These are phyloP conservation scores for Scaptomyza montana DNA, from an alignment of 1,140 invertebrate genomes.

Conservation along the genomic window DNA sequence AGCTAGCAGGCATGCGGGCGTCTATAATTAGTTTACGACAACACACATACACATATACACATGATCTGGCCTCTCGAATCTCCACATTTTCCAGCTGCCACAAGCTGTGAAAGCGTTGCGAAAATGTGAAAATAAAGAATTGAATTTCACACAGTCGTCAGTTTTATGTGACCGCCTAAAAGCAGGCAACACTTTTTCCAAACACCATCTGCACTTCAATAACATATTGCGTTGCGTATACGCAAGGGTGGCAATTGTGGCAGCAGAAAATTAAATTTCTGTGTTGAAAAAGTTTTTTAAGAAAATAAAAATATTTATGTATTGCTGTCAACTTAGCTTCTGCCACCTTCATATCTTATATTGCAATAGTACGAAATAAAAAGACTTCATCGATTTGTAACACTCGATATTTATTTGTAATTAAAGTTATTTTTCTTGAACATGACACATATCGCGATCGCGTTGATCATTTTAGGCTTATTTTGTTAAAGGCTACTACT, in stretches of 20 bases:
- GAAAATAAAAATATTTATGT: too few species aligned
- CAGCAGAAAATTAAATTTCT: background rate
- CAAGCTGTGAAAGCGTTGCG: background rate
- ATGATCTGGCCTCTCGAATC: background rate
- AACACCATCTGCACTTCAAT: background rate
- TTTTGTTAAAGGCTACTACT: conserved; percentile 37
- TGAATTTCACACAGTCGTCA: background rate
- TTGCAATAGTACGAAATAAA: background rate
- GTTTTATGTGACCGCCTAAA: conserved; percentile 6
- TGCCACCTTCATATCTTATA: too few species aligned
- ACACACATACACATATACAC: too few species aligned
- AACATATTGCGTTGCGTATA: conserved; percentile 6
- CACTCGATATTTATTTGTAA: conserved; percentile 47
- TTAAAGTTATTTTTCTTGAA: conserved; percentile 56
- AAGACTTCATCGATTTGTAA: conserved; percentile 16
- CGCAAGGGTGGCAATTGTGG: background rate
- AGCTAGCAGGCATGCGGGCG: too few species aligned
- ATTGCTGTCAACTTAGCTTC: too few species aligned
- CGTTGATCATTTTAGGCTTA: conserved; percentile 45
- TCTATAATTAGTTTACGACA: conserved; percentile 1
- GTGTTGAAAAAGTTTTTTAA: too few species aligned
- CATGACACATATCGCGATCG: conserved; percentile 56
- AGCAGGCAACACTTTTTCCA: conserved; percentile 8
- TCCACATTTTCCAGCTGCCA: background rate
- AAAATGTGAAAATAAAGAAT: background rate